Percentiles rank a stretch among this genome's conserved stretches.
These are phyloP conservation scores for Ceratina australensis DNA, from an alignment of 1,140 invertebrate species.

Conservation along the genomic window DNA sequence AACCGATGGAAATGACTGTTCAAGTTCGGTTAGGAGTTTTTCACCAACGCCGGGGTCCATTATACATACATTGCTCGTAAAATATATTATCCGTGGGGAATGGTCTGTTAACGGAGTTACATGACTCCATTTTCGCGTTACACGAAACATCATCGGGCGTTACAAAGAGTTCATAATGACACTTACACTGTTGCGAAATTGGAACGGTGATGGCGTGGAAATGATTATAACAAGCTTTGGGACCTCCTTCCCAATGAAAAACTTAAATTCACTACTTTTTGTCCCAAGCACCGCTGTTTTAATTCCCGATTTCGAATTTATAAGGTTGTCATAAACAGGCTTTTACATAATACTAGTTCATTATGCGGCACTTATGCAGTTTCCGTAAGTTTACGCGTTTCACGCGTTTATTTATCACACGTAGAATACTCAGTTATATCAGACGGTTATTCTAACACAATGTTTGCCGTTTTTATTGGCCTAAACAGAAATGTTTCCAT, in stretches of 20 bases:
- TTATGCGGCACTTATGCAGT: no score
- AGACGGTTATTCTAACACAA: no score
- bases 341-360: no score
- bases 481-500: no score
- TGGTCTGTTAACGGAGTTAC: conserved; percentile 65
- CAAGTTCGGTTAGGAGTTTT: conserved; percentile 58
- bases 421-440: no score
- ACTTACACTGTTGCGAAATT: conserved; percentile 47
- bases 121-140: conserved; percentile 66
- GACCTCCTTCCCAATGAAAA: conserved; percentile 14
- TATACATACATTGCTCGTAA: conserved; percentile 55
- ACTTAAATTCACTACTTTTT: background rate
- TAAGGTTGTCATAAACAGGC: background rate
- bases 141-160: conserved; percentile 61
- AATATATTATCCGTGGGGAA: conserved; percentile 63
- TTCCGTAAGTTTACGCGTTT: no score
- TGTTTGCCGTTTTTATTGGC: no score
- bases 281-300: background rate
- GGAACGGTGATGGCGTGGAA: conserved; percentile 42
- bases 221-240: conserved; percentile 37
- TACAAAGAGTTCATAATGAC: conserved; percentile 64
- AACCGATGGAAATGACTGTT: conserved; percentile 65
- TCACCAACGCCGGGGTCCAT: conserved; percentile 46
- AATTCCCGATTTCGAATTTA: conserved; percentile 4
- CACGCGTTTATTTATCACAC: no score